Evolutionary conservation across 30 jellyfish, hydroid and myxozoan genomes (phyloP), one percentile per base, ranked within the genome.

Genomic region (Cassiopea xamachana): DNA sequence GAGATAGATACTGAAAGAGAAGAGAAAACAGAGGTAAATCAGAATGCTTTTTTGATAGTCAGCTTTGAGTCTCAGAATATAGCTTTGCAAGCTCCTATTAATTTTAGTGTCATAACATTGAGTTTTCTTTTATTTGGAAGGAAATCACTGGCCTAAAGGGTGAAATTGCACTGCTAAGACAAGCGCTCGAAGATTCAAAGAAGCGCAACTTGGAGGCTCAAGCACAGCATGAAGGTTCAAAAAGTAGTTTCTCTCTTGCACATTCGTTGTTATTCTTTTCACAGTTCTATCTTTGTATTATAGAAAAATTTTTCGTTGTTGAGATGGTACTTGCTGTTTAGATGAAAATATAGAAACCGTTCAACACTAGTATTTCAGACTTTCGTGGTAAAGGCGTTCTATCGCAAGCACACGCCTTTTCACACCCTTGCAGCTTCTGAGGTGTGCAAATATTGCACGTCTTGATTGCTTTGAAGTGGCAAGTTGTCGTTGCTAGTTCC

Each of bases 111-210:
- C 39, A 27, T 27, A 27, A 27, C 39, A 0, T 27, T 27, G 39
- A 27, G 39, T 27, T 27, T 27, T 27, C n/a, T 27, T 27, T 27
- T 27, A 27, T 27, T 27, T 27, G 0, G 39, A 27, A 93, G 98
- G 98, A 93, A 72, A 83, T 93, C 15, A 81, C 85, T 46, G 94
- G 88, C 39, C 67, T 93, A 58, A 93, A 93, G 78, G 92, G 86
- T 27, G 94, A 87, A 70, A 68, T 93, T 39, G 87, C 90, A 59
- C 77, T 80, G 18, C 89, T 87, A 18, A 69, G 90, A 80, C 77
- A 68, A 27, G 89, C 94, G 4, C 67, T 93, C 80, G 94, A 82
- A 18, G 94, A 82, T 62, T 79, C 89, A 15, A 83, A 88, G 91
- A 82, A 85, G 46, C 71, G 94, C 9, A 83, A 85, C 75, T 84